Base-by-base conservation (phyloP, 2,113 vertebrate genomes). In the Albula glossodonta region DNA sequence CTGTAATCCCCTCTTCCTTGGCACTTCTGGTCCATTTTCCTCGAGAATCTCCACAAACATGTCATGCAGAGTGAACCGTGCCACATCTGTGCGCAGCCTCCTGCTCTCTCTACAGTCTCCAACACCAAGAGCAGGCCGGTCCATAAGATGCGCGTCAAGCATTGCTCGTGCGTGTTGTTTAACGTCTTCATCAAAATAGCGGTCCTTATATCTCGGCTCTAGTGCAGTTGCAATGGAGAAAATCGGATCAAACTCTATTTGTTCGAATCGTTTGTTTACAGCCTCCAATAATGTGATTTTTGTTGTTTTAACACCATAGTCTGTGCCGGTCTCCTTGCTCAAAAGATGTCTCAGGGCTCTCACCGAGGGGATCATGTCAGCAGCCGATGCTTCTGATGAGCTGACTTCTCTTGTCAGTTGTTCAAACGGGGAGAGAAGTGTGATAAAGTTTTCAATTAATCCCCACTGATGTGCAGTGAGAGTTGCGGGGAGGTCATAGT, bases 201-300 rank as follows among this genome's bases (percentile, higher is more conserved):
- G 50, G 82, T 87, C 86, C 56, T 83, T 84, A 78, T 87, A 87
- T 60, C 81, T 78, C 6, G 74, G 86, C n/a, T 87, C 74, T 51
- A 87, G 74, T 79, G 15, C 11, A 12, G 82, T 83, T 56, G 81
- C 70, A 15, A 51, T 87, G 31, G 13, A 78, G 70, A 60, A 87
- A 48, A 83, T 52, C 19, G 82, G 74, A 22, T 87, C 66, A 50
- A 19, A 51, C 70, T 87, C 70, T 15, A 51, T 63, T 80, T 57
- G 13, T 48, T 25, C 1, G 48, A 88, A 85, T n/a, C 49, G 50
- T 82, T 60, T 82, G 51, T 88, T 81, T 25, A 87, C 80, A 82
- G 79, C 60, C 66, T 77, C 84, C 11, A 85, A 70, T 77, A 85
- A 51, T 74, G 83, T 4, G 17, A 17, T 81, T 48, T 78, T 85